Evolutionary conservation across 1,140 invertebrate species (phyloP), one percentile per base, ranked within the genome.

Genomic region (Tyrophagus putrescentiae): DNA sequence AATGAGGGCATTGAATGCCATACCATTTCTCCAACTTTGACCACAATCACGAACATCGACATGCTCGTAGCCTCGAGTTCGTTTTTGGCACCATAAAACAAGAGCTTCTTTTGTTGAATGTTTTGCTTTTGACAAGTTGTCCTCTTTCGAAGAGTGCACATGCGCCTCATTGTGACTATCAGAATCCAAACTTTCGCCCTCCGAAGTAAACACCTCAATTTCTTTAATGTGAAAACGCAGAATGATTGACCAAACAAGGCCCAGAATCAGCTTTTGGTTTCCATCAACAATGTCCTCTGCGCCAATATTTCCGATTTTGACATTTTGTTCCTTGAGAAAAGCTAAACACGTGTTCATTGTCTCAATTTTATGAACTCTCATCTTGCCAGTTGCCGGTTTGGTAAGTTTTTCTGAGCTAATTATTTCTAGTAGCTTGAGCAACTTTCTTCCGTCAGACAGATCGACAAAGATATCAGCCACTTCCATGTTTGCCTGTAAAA

Each of bases 251-350:
- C 95, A 99, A 65, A 98, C 95, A 11, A 98, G 78, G 68, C 95
- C 95, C 39, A 99, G 80, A 69, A 98, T 98, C 39, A 98, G 77
- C 54, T 91, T 79, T 11, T 76, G 75, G 76, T 97, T 98, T 34
- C 94, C 91, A 75, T 98, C 95, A 31, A 98, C 90, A 66, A 98
- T 98, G 72, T 99, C 95, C 75, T 98, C 93, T 33, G 95, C 92
- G 65, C 94, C 94, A 69, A 98, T 98, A 72, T 91, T 97, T 75
- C 98, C 93, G 67, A 98, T 73, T 25, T 89, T 82, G 34, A 95
- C 87, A 86, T 91, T 11, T 50, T 41, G n/a, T 16, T 62, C n/a
- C 6, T 95, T 90, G 48, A 98, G 78, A 76, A 98, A 98, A 64
- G 89, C 89, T 66, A 99, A 77, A 69, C 88, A 92, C 75, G 93